These are phyloP conservation scores for Cryptotis parvus DNA, from an alignment of 2,113 vertebrate species.

Conservation along the genomic window DNA sequence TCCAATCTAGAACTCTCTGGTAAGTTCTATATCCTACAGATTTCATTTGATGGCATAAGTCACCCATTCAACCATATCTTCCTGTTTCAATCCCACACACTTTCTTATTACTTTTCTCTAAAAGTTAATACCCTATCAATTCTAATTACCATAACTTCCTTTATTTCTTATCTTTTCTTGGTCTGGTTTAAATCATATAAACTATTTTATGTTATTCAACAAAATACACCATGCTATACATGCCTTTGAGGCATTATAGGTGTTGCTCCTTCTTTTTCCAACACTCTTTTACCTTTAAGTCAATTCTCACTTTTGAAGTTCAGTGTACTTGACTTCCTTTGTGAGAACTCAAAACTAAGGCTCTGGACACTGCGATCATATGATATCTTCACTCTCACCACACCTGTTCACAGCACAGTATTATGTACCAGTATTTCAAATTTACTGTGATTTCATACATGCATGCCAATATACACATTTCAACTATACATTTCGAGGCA, in stretches of 20 bases:
- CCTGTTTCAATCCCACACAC: background rate
- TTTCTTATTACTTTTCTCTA: background rate
- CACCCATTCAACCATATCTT: background rate
- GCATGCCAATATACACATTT: background rate
- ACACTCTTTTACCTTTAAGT: background rate
- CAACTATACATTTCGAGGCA: background rate
- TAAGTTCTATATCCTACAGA: background rate
- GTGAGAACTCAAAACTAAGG: background rate
- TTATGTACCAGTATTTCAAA: background rate
- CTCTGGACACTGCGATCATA: background rate
- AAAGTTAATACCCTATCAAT: background rate
- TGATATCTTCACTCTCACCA: background rate
- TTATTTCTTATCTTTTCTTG: background rate
- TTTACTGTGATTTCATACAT: background rate
- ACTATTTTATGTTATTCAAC: background rate
- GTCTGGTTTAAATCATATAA: background rate
- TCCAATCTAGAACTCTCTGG: background rate
- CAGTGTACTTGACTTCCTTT: background rate
- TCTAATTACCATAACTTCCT: background rate
- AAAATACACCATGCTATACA: background rate
- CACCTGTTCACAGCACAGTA: background rate
- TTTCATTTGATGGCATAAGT: background rate
- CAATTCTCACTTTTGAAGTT: background rate
- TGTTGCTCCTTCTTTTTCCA: too few relatives aligned
- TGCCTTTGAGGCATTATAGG: background rate